phyloP scores from a whole-genome alignment of 1,140 invertebrate genomes.

The Stegodyphus mimosarum region DNA sequence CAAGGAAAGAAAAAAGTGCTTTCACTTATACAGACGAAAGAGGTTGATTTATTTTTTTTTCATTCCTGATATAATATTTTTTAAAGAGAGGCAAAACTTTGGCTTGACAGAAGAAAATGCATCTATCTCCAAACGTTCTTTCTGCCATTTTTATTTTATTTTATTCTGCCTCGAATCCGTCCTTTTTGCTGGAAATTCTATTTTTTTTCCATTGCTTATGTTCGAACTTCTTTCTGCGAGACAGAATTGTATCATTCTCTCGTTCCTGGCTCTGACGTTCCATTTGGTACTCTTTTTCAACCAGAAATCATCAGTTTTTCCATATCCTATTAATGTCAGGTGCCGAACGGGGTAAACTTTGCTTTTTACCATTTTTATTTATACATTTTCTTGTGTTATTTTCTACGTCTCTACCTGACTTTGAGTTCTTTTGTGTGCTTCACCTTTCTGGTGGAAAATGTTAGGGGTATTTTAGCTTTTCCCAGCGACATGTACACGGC shows the following conservation, averaged over 20 bases:
- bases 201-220: slow-evolving; percentile 4
- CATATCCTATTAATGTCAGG: slow-evolving; percentile 59
- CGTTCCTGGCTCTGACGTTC: slow-evolving; percentile 48
- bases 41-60: background rate
- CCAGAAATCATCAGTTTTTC: slow-evolving; percentile 56
- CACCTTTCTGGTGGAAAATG: background rate
- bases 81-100: slow-evolving; percentile 53
- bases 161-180: slow-evolving; percentile 37
- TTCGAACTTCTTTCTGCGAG: slow-evolving; percentile 47
- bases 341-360: slow-evolving; percentile 30
- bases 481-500: background rate
- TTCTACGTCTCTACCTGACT: slow-evolving; percentile 47
- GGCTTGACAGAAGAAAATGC: slow-evolving; percentile 55
- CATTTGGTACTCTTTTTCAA: slow-evolving; percentile 41
- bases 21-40: no score
- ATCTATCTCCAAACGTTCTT: slow-evolving; percentile 38
- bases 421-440: slow-evolving; percentile 41
- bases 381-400: slow-evolving; percentile 2
- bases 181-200: slow-evolving; percentile 12
- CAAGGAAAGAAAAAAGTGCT: slow-evolving; percentile 1
- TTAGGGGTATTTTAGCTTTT: slow-evolving; percentile 8
- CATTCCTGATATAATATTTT: slow-evolving; percentile 44
- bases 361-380: slow-evolving; percentile 20
- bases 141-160: slow-evolving; percentile 30
- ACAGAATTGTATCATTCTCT: slow-evolving; percentile 45